Conservation (phyloP, 1,140 invertebrate species). For the Drosophila teissieri region DNA sequence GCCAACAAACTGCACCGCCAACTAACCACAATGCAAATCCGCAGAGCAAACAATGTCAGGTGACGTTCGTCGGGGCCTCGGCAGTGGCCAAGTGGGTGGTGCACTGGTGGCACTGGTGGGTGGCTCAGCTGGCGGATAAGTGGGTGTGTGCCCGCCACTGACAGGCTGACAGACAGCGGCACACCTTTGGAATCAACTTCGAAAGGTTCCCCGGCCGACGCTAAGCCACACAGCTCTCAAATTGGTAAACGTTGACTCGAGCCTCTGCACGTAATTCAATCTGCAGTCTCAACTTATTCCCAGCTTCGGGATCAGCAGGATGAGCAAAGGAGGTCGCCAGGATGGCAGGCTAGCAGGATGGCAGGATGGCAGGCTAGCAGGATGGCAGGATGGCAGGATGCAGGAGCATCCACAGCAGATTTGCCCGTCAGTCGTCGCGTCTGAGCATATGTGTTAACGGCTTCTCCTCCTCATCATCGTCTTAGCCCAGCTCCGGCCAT, state of each 20-base stretch:
- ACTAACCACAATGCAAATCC: conserved; percentile 82
- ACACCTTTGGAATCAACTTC: conserved; percentile 75
- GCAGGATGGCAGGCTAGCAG: neutral
- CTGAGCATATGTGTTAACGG: conserved; percentile 62
- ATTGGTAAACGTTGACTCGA: conserved; percentile 51
- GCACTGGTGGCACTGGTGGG: conserved; percentile 16
- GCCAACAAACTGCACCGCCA: conserved; percentile 74
- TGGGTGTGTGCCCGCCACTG: conserved; percentile 51
- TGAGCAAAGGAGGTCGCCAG: neutral
- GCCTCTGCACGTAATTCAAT: conserved; percentile 76
- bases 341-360: neutral
- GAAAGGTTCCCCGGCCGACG: conserved; percentile 28
- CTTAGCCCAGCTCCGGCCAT: conserved; percentile 44
- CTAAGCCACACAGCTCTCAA: conserved; percentile 31
- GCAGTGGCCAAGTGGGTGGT: conserved; percentile 29
- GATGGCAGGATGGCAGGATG: neutral
- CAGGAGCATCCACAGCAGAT: conserved; percentile 35
- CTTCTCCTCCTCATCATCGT: conserved; percentile 34
- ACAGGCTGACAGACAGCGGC: conserved; percentile 72
- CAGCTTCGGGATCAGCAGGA: conserved; percentile 48
- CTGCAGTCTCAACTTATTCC: conserved; percentile 74
- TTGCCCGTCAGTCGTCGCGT: conserved; percentile 52
- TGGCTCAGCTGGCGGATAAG: neutral
- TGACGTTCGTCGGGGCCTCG: conserved; percentile 52
- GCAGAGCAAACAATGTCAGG: conserved; percentile 82